A percentile compares a stretch with the other conserved stretches of the same genome.
Conservation (phyloP, 2,797 vertebrate genomes). For the Chiloscyllium punctatum region DNA sequence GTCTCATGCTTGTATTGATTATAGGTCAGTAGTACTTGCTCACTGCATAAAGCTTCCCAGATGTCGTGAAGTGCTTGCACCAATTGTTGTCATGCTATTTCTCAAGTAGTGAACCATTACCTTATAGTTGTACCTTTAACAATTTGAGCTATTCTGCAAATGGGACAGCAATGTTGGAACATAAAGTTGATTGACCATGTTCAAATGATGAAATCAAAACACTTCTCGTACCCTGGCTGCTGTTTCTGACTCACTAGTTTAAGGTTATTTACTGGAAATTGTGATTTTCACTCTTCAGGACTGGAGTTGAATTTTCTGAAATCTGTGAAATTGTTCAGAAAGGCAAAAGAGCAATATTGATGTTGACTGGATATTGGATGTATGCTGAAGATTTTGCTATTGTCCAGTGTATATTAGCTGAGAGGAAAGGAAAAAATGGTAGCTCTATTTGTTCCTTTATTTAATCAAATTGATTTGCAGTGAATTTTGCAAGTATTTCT, state of each 20-base stretch:
- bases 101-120: background rate
- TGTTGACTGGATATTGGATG: background rate
- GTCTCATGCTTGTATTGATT: background rate
- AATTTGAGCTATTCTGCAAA: background rate
- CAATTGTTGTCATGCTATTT: background rate
- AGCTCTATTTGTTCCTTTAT: background rate
- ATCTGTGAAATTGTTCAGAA: background rate
- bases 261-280: background rate
- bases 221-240: background rate
- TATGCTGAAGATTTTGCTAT: background rate
- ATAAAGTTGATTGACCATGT: background rate
- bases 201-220: background rate
- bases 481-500: background rate
- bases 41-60: background rate
- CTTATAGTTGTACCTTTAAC: background rate
- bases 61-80: background rate
- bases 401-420: background rate
- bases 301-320: background rate
- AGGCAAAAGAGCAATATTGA: background rate
- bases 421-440: background rate
- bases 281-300: background rate
- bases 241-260: background rate
- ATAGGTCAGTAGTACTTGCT: background rate
- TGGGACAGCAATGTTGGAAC: background rate
- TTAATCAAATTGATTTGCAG: background rate